Conservation (phyloP, 2,113 vertebrate species). For the Indicator maculatus region DNA sequence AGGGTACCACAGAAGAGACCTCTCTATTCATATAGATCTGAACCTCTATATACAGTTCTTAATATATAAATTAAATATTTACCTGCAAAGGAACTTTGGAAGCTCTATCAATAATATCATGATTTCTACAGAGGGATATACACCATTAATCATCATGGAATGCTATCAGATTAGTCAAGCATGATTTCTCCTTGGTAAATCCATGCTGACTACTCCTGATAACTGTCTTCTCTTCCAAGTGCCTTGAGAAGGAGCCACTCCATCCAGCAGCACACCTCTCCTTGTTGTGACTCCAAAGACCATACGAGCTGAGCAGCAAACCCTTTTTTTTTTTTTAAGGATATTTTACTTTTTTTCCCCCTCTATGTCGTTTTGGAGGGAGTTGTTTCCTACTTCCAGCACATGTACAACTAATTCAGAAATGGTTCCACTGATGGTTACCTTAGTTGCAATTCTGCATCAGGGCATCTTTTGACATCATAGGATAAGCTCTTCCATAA, state of each 20-base stretch:
- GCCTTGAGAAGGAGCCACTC: too few relatives aligned
- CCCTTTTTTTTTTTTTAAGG: too few relatives aligned
- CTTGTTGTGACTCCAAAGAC: not conserved
- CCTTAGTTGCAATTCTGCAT: not conserved
- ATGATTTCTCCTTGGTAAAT: too few relatives aligned
- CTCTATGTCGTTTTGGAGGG: not conserved
- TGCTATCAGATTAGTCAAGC: too few relatives aligned
- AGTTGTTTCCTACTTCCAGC: rapidly evolving
- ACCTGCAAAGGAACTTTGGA: not conserved
- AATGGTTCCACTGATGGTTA: not conserved
- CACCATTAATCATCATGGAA: not conserved
- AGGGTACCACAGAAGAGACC: not conserved
- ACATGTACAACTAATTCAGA: rapidly evolving
- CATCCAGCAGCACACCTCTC: too few relatives aligned
- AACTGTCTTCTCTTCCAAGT: too few relatives aligned
- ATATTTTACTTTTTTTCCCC: not conserved
- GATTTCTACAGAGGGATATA: not conserved
- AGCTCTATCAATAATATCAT: rapidly evolving
- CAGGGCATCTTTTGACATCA: not conserved
- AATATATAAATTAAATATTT: not conserved
- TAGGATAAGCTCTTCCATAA: rapidly evolving
- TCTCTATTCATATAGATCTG: not conserved
- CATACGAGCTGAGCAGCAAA: not conserved
- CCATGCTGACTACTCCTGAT: too few relatives aligned
- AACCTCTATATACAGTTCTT: not conserved